These are phyloP conservation scores for Sminthurides aquaticus DNA, from an alignment of 2,888 invertebrate species.

Conservation along the genomic window DNA sequence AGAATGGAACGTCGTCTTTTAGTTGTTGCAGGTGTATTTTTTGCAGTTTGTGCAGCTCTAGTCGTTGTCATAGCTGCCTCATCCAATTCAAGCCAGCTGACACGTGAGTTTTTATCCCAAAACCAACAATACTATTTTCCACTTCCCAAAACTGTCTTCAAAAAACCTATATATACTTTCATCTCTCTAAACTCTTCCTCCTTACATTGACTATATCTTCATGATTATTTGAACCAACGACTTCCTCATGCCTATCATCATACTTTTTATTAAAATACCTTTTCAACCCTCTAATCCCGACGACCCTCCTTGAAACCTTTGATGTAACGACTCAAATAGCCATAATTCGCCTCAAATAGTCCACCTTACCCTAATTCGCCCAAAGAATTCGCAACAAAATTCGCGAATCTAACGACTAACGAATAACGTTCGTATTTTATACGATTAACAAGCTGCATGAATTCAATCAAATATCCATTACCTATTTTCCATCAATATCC, in stretches of 20 bases:
- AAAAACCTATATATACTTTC: neutral
- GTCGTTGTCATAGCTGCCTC: constrained; percentile 56
- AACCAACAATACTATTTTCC: neutral
- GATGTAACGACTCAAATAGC: no score
- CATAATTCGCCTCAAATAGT: no score
- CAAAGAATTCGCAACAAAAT: no score
- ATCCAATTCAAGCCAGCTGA: constrained; percentile 30
- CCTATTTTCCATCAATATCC: no score
- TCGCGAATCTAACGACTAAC: no score
- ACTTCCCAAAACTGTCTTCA: constrained; percentile 1
- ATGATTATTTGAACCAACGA: neutral
- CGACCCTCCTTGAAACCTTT: no score
- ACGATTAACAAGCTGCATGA: no score
- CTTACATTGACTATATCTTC: no score
- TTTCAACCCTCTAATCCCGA: neutral
- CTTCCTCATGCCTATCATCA: neutral
- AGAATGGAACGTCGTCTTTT: constrained; percentile 64
- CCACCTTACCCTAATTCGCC: no score
- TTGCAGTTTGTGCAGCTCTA: constrained; percentile 57
- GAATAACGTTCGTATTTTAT: no score
- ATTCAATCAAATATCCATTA: no score
- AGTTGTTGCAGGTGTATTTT: constrained; percentile 54
- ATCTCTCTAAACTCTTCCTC: neutral
- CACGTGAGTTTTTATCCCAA: constrained; percentile 10
- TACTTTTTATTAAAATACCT: neutral